Evolutionary conservation across 2,113 vertebrate genomes (phyloP).

Genomic region (Eleginops maclovinus): DNA sequence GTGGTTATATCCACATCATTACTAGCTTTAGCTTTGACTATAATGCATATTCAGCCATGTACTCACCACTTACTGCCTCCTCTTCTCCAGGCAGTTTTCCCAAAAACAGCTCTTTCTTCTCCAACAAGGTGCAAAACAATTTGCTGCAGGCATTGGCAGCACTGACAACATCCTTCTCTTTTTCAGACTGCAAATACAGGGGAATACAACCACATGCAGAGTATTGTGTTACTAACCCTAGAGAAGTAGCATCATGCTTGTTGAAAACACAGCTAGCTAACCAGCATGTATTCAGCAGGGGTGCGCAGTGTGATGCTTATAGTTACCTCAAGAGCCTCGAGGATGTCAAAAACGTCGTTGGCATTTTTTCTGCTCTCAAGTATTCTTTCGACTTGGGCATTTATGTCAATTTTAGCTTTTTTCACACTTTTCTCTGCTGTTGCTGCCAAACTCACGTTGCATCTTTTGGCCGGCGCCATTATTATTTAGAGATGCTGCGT

Average conservation of each 20-base stretch:
- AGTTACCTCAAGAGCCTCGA: conserved; percentile 83
- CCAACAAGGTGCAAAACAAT: conserved; percentile 88
- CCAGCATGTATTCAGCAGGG: not conserved
- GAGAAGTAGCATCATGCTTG: not conserved
- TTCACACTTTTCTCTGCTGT: conserved; percentile 25
- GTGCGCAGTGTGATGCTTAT: not conserved
- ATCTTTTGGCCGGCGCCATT: conserved; percentile 81
- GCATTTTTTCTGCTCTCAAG: conserved; percentile 84
- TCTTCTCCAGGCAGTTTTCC: conserved; percentile 87
- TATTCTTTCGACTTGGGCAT: conserved; percentile 73
- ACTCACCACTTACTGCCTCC: conserved; percentile 75
- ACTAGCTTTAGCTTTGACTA: not conserved
- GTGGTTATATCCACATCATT: not conserved
- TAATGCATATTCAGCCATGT: not conserved
- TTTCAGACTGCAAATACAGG: conserved; percentile 81
- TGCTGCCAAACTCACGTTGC: conserved; percentile 75
- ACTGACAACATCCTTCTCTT: conserved; percentile 77
- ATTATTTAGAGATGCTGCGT: conserved; percentile 38
- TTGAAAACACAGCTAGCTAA: not conserved
- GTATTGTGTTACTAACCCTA: not conserved
- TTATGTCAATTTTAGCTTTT: conserved; percentile 64
- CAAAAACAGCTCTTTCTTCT: conserved; percentile 85
- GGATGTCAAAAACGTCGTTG: conserved; percentile 90
- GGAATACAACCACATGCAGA: not conserved
- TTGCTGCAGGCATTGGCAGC: conserved; percentile 82